Conservation (phyloP, 1,140 invertebrate genomes). For the Globodera rostochiensis region DNA sequence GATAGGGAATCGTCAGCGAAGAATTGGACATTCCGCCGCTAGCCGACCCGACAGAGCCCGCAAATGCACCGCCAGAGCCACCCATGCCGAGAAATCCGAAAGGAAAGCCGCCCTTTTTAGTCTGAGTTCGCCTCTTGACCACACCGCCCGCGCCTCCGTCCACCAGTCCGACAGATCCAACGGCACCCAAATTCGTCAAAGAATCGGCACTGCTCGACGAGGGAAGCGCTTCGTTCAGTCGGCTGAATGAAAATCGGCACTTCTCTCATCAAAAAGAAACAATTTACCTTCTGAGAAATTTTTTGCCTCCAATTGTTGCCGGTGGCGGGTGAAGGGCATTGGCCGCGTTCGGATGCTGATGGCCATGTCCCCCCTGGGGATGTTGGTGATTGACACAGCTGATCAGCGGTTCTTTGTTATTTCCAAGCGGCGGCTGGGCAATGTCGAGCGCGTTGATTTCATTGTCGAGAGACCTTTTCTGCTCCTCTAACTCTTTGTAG, state of each 20-base stretch:
- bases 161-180: neutral
- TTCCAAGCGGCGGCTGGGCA: slow-evolving; percentile 9
- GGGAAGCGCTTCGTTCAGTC: slow-evolving; percentile 8
- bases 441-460: slow-evolving; percentile 37
- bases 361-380: neutral
- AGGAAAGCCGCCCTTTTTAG: slow-evolving; percentile 17
- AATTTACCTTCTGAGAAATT: slow-evolving; percentile 15
- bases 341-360: neutral
- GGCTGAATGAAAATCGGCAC: slow-evolving; percentile 4
- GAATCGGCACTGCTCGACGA: neutral
- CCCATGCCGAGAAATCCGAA: neutral
- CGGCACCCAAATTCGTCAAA: neutral
- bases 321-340: neutral
- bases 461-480: slow-evolving; percentile 31
- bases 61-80: neutral
- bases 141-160: neutral
- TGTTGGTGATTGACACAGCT: neutral
- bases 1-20: slow-evolving; percentile 5
- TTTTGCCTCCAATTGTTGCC: slow-evolving; percentile 14
- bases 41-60: slow-evolving; percentile 14
- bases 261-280: neutral
- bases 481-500: slow-evolving; percentile 40
- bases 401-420: neutral
- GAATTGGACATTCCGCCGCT: slow-evolving; percentile 7
- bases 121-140: slow-evolving; percentile 7